Conservation (phyloP, 2,113 vertebrate genomes). For the Circaetus cinerascens region DNA sequence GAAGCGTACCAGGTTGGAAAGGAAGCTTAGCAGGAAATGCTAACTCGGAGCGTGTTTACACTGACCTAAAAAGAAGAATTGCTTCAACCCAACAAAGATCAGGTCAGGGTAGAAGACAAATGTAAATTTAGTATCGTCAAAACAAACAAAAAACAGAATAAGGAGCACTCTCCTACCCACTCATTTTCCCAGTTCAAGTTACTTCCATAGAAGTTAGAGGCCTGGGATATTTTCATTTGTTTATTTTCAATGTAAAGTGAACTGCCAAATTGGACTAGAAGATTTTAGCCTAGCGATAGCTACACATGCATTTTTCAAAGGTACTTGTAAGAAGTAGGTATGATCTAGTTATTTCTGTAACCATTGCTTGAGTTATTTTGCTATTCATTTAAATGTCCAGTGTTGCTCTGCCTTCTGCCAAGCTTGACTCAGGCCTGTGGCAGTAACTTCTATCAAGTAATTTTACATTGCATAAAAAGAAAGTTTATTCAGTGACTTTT, state of each 20-base stretch:
- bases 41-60: conserved; percentile 26
- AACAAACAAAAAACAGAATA: conserved; percentile 27
- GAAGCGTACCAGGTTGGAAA: conserved; percentile 47
- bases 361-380: not conserved
- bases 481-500: not conserved
- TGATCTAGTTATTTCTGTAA: not conserved
- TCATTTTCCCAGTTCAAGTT: conserved; percentile 17
- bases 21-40: conserved; percentile 63
- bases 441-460: not conserved
- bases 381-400: not conserved
- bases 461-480: not conserved
- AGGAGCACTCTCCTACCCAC: not conserved
- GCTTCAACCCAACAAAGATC: conserved; percentile 32
- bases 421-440: not conserved
- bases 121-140: conserved; percentile 37
- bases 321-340: not conserved
- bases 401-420: not conserved
- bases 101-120: conserved; percentile 45
- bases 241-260: conserved; percentile 30
- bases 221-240: not conserved
- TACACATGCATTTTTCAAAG: not conserved
- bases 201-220: not conserved
- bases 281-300: not conserved
- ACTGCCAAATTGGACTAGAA: not conserved
- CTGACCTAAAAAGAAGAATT: conserved; percentile 52